Percentiles rank a stretch among this genome's conserved stretches.
Evolutionary conservation across 2,888 invertebrate species (phyloP).

Genomic region (Lepidochitona cinerea): DNA sequence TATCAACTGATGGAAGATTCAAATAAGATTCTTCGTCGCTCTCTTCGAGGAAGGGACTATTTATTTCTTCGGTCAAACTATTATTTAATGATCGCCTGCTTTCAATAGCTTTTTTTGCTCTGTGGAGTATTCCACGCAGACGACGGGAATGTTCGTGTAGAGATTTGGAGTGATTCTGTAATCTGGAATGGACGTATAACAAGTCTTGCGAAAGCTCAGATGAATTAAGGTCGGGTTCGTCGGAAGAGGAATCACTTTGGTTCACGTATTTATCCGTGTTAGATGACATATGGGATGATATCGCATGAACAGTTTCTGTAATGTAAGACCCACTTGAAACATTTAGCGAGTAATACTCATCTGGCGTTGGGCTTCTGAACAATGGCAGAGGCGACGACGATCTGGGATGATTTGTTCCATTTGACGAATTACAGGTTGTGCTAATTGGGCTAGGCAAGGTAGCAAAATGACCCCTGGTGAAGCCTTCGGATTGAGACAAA

Average conservation of each 20-base stretch:
- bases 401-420: no score
- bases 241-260: not conserved
- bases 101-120: not conserved
- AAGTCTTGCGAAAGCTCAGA: not conserved
- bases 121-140: not conserved
- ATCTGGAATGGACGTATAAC: not conserved
- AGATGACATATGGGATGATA: no score
- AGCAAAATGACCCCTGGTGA: no score
- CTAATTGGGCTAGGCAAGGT: no score
- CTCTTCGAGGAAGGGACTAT: no score
- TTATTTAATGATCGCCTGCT: not conserved
- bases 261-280: not conserved
- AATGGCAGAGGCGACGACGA: not conserved
- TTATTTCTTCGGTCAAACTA: no score
- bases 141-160: not conserved
- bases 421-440: no score
- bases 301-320: no score
- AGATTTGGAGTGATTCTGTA: not conserved
- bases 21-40: no score
- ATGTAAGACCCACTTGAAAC: not conserved
- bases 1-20: no score
- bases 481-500: no score
- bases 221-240: not conserved
- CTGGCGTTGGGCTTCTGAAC: not conserved
- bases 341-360: not conserved